Evolutionary conservation across 2,113 vertebrate species (phyloP).

Genomic region (Rhineura floridana): DNA sequence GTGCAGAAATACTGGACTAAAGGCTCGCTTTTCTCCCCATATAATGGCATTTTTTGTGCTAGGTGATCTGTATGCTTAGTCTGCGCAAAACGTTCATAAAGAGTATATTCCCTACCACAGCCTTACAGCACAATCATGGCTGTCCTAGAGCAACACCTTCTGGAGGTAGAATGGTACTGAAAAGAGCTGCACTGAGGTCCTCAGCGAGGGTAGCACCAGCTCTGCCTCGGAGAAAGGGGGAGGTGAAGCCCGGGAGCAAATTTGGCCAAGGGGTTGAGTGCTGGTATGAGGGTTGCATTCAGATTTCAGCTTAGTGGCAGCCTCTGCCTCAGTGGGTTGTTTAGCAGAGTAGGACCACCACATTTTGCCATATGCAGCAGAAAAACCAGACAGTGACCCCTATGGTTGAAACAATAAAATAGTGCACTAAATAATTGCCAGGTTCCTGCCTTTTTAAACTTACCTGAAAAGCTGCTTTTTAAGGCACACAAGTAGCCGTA

Average conservation of each 20-base stretch:
- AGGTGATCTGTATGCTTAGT: conserved; percentile 67
- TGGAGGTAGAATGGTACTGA: conserved; percentile 53
- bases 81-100: conserved; percentile 71
- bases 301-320: not conserved
- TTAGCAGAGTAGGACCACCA: not conserved
- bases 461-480: too few species aligned
- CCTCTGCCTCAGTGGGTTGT: not conserved
- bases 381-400: too few species aligned
- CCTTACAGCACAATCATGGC: conserved; percentile 22
- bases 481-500: too few species aligned
- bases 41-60: conserved; percentile 80
- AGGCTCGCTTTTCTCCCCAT: conserved; percentile 68
- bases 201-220: not conserved
- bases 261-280: not conserved
- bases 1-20: conserved; percentile 67
- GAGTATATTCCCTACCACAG: not conserved
- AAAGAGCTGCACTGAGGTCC: not conserved
- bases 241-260: not conserved
- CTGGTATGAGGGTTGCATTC: not conserved
- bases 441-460: too few species aligned
- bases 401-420: too few species aligned
- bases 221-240: not conserved
- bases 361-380: too few species aligned
- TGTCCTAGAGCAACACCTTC: conserved; percentile 75
- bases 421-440: too few species aligned